Evolutionary conservation across 2,888 invertebrate species (phyloP), one percentile per base, ranked within the genome.

Genomic region (Taenaris catops): DNA sequence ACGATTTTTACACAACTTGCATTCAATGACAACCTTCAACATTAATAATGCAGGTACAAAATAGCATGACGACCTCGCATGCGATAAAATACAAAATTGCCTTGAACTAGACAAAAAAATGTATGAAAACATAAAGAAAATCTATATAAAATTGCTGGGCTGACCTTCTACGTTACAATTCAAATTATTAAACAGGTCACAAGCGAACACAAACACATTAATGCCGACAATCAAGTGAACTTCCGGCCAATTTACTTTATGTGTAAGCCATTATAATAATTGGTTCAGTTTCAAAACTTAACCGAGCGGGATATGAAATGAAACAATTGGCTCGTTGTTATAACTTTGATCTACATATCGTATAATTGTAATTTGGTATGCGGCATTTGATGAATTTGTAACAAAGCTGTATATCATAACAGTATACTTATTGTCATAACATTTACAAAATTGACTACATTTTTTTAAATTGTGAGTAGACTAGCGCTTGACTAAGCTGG

Each of bases 221-320:
- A 57, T 53, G 62, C 56, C 60, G 62, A 68, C 63, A 68, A 70
- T 71, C 66, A 57, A 67, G 68, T 67, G 58, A 71, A 67, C 63
- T 73, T 74, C 68, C 69, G 59, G 56, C 54, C 69, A 79, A 74
- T 76, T 76, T 62, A 67, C 63, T 74, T 75, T 67, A 75, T 68
- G 69, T 69, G 65, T 68, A 66, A 67, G 55, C 71, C 69, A 76
- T 81, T 79, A 79, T 71, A 61, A 67, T 78, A 76, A 79, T 79
- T 76, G 72, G 61, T 63, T 63, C 59, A 58, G 66, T 74, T 68
- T 51, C 61, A 57, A 72, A n/a, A 78, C 64, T 73, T 61, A 55
- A 49, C 48, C 52, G 52, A 55, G 49, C 46, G 56, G 45, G 54
- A 56, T 55, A 65, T 59, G 63, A 58, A 62, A 55, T 53, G 52